phyloP scores from a whole-genome alignment of 2,888 invertebrate genomes.

The Agrochola lychnidis region DNA sequence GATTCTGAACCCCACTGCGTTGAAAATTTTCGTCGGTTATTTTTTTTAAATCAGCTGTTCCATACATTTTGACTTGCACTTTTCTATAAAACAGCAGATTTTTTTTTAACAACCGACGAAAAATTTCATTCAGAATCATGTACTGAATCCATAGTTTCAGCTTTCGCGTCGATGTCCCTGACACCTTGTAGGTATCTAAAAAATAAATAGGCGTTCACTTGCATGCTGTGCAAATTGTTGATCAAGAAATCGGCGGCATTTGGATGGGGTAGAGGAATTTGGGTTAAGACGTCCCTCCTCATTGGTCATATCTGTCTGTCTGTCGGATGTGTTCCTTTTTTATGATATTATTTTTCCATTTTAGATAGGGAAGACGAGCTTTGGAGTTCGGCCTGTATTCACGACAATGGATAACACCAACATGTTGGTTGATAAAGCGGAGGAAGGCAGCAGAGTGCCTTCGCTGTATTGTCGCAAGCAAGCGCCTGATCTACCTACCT shows the following conservation, averaged over 20 bases:
- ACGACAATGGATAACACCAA: conserved; percentile 82
- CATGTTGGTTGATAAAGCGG: conserved; percentile 86
- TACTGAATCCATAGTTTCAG: too few species aligned
- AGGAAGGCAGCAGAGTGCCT: conserved; percentile 86
- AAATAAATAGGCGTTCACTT: not conserved
- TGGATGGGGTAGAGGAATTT: not conserved
- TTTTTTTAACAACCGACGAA: too few species aligned
- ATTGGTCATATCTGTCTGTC: not conserved
- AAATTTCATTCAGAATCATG: too few species aligned
- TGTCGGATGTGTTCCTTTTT: not conserved
- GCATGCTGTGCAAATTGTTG: not conserved
- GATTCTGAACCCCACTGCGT: too few species aligned
- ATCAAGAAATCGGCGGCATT: not conserved
- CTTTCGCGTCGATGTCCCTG: too few species aligned
- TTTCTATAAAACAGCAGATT: too few species aligned
- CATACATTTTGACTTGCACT: too few species aligned
- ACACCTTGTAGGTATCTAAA: too few species aligned
- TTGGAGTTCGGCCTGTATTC: conserved; percentile 85
- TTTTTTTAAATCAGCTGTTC: too few species aligned
- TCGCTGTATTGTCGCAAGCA: conserved; percentile 94
- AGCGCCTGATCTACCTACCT: conserved; percentile 94
- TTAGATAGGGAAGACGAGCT: conserved; percentile 84
- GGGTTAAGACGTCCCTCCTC: not conserved
- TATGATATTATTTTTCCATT: conserved; percentile 21
- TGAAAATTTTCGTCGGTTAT: too few species aligned